A percentile compares a stretch with the other conserved stretches of the same genome.
phyloP scores from a whole-genome alignment of 2,888 invertebrate species.

The Scaptomyza polygonia region DNA sequence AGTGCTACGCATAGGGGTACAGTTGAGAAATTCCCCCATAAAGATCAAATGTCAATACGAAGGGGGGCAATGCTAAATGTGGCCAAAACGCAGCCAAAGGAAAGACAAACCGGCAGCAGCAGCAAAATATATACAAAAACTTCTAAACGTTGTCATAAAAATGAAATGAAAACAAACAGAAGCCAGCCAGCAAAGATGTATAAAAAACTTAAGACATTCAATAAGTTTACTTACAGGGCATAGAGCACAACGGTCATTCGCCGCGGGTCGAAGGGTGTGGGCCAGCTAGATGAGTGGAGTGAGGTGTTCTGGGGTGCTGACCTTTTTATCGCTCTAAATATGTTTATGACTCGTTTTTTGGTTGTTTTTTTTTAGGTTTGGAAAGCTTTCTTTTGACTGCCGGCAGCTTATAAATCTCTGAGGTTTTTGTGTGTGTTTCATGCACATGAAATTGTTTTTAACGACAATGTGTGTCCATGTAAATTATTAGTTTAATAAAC shows the following conservation, averaged over 20 bases:
- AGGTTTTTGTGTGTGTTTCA: slow-evolving; percentile 36
- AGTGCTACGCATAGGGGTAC: slow-evolving; percentile 14
- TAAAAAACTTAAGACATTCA: slow-evolving; percentile 82
- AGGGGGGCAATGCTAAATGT: slow-evolving; percentile 56
- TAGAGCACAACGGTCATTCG: slow-evolving; percentile 15
- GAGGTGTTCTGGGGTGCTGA: slow-evolving; percentile 28
- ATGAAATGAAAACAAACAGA: slow-evolving; percentile 77
- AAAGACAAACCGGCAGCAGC: slow-evolving; percentile 65
- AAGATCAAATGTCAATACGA: slow-evolving; percentile 83
- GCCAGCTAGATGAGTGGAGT: too few relatives aligned
- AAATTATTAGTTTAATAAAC: slow-evolving; percentile 82
- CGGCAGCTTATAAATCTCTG: slow-evolving; percentile 56
- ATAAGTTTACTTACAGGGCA: slow-evolving; percentile 73
- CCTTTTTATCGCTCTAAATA: slow-evolving; percentile 82
- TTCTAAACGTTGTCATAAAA: slow-evolving; percentile 83
- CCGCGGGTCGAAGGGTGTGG: background rate
- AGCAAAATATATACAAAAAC: slow-evolving; percentile 69
- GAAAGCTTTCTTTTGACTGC: slow-evolving; percentile 24
- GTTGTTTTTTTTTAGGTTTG: background rate
- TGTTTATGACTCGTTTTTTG: slow-evolving; percentile 64
- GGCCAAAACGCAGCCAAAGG: slow-evolving; percentile 58
- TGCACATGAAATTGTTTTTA: slow-evolving; percentile 78
- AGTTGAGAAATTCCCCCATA: slow-evolving; percentile 68
- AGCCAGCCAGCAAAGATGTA: slow-evolving; percentile 48
- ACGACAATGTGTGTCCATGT: slow-evolving; percentile 73